Evolutionary conservation across 2,113 vertebrate species (phyloP).

Genomic region (Thunnus thynnus): DNA sequence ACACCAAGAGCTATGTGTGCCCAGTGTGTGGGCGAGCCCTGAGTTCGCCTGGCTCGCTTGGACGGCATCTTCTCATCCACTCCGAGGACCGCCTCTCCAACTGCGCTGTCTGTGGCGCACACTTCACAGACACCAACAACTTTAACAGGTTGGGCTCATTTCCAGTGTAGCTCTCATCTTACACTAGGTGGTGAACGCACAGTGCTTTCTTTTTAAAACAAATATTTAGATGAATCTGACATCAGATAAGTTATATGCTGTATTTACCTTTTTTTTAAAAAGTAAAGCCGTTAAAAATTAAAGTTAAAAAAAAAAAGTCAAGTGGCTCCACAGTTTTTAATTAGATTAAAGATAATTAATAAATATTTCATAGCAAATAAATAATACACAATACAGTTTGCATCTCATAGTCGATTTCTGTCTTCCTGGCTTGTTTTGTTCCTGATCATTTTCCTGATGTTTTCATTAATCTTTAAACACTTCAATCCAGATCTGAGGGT

Average conservation of each 20-base stretch:
- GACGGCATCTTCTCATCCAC: conserved; percentile 97
- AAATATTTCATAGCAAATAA: not conserved
- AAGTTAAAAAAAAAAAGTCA: too few relatives aligned
- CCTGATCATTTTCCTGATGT: not conserved
- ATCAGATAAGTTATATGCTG: too few relatives aligned
- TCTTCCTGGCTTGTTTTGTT: not conserved
- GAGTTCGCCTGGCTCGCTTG: conserved; percentile 95
- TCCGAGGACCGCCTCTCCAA: conserved; percentile 97
- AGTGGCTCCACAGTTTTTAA: too few relatives aligned
- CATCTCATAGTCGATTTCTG: not conserved
- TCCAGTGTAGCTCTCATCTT: conserved; percentile 9
- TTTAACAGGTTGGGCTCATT: conserved; percentile 91
- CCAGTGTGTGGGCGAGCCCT: conserved; percentile 96
- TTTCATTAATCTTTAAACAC: not conserved
- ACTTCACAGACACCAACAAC: conserved; percentile 95
- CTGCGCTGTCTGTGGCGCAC: conserved; percentile 96
- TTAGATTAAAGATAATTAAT: not conserved
- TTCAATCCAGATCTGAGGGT: not conserved
- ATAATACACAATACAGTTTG: not conserved
- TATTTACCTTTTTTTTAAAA: too few relatives aligned
- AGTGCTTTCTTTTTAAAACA: not conserved
- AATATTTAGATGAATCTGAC: too few relatives aligned
- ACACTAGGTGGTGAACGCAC: not conserved
- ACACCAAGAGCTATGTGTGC: conserved; percentile 95
- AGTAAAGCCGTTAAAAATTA: too few relatives aligned